Percentiles rank a stretch among this genome's conserved stretches.
Conservation (phyloP, 1,140 invertebrate genomes). For the Eupristina koningsbergeri region DNA sequence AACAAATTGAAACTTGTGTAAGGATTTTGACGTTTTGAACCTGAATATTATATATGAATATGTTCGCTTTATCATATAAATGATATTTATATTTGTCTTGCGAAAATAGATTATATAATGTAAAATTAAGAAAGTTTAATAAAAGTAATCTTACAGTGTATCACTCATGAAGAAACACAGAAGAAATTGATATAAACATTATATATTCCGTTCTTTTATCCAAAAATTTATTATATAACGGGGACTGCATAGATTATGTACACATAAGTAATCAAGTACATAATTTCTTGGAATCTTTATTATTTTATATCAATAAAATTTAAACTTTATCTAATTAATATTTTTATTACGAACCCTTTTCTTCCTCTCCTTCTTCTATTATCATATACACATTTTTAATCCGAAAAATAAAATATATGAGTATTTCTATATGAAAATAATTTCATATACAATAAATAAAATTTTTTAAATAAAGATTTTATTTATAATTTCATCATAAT, state of each 20-base stretch:
- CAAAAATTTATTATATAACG: no score
- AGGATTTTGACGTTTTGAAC: constrained; percentile 37
- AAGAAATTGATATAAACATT: constrained; percentile 1
- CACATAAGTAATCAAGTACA: no score
- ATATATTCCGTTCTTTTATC: background rate
- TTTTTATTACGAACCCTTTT: no score
- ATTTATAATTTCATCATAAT: no score
- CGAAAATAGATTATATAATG: background rate
- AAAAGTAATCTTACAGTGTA: constrained; percentile 23
- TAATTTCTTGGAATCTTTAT: no score
- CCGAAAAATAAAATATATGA: no score
- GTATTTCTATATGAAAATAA: no score
- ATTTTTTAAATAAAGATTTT: no score
- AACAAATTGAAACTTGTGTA: constrained; percentile 32
- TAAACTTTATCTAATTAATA: background rate
- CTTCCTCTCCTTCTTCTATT: no score
- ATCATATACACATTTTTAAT: no score
- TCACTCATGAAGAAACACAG: constrained; percentile 12
- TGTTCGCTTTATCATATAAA: constrained; percentile 34
- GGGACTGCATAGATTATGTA: no score
- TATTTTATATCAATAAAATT: background rate
- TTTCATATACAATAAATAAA: no score
- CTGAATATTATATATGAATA: constrained; percentile 31
- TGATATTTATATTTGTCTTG: constrained; percentile 40
- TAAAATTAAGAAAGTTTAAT: background rate